Conservation (phyloP, 2,797 vertebrate species). For the Melopsittacus undulatus region DNA sequence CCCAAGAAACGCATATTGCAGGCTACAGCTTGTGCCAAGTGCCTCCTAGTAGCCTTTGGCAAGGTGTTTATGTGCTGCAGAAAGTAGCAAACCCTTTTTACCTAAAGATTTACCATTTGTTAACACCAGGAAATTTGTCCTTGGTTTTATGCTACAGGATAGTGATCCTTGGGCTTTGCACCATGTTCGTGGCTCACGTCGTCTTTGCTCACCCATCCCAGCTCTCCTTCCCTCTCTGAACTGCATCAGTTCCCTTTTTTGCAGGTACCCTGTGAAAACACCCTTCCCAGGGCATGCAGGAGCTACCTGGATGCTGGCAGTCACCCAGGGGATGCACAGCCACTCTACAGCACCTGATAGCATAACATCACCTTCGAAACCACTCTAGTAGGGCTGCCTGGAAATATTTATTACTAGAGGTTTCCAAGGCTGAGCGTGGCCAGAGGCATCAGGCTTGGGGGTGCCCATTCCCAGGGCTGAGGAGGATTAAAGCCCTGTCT, state of each 20-base stretch:
- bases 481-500: not conserved
- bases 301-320: not conserved
- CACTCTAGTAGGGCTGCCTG: not conserved
- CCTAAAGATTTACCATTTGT: not conserved
- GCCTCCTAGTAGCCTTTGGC: not conserved
- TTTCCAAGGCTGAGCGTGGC: rapidly evolving
- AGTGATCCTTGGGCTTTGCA: not conserved
- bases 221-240: not conserved
- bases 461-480: rapidly evolving
- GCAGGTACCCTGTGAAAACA: not conserved
- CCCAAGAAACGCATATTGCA: rapidly evolving
- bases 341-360: not conserved
- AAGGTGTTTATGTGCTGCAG: not conserved
- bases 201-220: not conserved
- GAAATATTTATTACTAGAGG: not conserved
- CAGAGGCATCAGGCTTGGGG: rapidly evolving
- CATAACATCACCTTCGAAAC: not conserved
- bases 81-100: not conserved
- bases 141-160: not conserved
- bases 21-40: not conserved
- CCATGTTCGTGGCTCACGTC: not conserved
- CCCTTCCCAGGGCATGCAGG: not conserved
- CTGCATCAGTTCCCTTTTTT: not conserved
- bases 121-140: not conserved
- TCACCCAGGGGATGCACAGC: not conserved